Conservation (phyloP, 2,888 invertebrate species). For the Neocrepidodera transversa region DNA sequence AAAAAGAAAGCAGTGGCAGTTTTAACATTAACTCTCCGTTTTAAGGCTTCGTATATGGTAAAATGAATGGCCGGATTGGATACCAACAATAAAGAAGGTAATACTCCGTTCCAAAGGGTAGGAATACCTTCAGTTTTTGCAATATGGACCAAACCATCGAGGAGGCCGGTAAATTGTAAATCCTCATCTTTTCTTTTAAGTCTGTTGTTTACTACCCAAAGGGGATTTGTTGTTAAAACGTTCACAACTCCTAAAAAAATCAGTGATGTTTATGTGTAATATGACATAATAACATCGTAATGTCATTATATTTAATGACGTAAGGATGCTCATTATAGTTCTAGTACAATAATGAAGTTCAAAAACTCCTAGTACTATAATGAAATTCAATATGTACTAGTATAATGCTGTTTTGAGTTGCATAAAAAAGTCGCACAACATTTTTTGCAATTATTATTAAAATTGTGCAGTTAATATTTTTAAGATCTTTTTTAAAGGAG, state of each 20-base stretch:
- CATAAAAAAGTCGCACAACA: too few relatives aligned
- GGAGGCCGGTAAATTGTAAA: conserved; percentile 60
- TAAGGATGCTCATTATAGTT: too few relatives aligned
- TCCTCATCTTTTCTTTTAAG: conserved; percentile 68
- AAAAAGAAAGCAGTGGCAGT: conserved; percentile 70
- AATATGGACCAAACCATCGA: conserved; percentile 75
- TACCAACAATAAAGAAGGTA: conserved; percentile 85
- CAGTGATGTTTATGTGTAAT: not conserved
- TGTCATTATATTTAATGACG: too few relatives aligned
- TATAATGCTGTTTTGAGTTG: too few relatives aligned
- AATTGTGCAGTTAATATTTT: too few relatives aligned
- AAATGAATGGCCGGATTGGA: conserved; percentile 92
- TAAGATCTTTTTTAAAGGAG: too few relatives aligned
- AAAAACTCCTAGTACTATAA: too few relatives aligned
- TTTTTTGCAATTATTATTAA: too few relatives aligned
- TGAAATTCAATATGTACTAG: too few relatives aligned
- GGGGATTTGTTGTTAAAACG: conserved; percentile 84
- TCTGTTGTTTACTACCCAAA: conserved; percentile 92
- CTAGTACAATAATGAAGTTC: too few relatives aligned
- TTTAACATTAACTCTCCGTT: conserved; percentile 69
- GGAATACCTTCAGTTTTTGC: conserved; percentile 75
- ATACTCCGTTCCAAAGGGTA: conserved; percentile 83
- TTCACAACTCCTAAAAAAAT: conserved; percentile 77
- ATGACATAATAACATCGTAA: too few relatives aligned
- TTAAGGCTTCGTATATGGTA: conserved; percentile 88